Evolutionary conservation across 2,113 vertebrate species (phyloP).

Genomic region (Phycodurus eques): DNA sequence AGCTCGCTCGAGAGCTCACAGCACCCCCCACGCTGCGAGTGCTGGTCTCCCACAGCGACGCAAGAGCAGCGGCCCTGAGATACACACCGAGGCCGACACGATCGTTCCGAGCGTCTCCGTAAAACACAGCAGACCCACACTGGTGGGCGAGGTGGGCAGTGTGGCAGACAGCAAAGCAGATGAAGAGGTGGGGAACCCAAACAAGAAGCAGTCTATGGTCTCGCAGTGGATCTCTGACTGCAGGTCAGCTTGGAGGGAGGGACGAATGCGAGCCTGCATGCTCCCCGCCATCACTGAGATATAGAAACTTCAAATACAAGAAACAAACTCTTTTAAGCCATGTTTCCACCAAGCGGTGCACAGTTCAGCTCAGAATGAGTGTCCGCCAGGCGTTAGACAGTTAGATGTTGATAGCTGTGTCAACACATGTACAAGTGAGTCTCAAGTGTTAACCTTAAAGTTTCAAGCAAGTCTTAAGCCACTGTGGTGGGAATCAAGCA

Average conservation of each 20-base stretch:
- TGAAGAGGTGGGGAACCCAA: slow-evolving; percentile 24
- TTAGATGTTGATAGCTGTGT: no score
- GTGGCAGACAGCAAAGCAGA: slow-evolving; percentile 16
- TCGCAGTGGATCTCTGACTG: slow-evolving; percentile 79
- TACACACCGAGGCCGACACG: slow-evolving; percentile 23
- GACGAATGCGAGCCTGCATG: slow-evolving; percentile 72
- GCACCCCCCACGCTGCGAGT: slow-evolving; percentile 62
- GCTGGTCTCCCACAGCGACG: slow-evolving; percentile 57
- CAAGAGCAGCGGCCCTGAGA: slow-evolving; percentile 62
- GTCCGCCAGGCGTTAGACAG: no score
- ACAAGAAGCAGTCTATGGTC: slow-evolving; percentile 62
- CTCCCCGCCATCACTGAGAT: slow-evolving; percentile 81
- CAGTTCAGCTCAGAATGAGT: not conserved
- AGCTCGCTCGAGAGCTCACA: slow-evolving; percentile 36
- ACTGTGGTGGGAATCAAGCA: no score
- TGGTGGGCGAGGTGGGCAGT: slow-evolving; percentile 20
- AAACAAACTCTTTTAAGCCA: not conserved
- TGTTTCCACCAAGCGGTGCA: not conserved
- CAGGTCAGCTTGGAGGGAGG: slow-evolving; percentile 75
- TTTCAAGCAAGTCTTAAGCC: no score
- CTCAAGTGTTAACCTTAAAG: no score
- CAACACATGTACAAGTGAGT: no score
- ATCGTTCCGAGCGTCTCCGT: slow-evolving; percentile 13
- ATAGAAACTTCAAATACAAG: slow-evolving; percentile 31
- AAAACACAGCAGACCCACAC: slow-evolving; percentile 13